Evolutionary conservation across 2,888 invertebrate genomes (phyloP).

Genomic region (Trachelus tabidus): DNA sequence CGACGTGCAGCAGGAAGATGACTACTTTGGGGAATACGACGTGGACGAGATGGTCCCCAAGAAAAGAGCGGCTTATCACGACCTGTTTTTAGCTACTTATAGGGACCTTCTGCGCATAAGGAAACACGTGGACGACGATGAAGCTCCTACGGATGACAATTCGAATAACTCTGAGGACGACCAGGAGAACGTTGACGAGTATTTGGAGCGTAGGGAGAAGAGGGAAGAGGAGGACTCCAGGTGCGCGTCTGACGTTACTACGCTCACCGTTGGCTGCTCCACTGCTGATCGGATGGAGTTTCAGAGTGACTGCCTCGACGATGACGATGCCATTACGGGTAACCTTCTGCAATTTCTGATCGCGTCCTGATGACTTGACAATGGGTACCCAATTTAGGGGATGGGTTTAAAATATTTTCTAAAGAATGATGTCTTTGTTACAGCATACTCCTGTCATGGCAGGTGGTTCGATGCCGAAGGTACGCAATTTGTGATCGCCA

Average conservation of each 20-base stretch:
- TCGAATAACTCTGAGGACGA: slow-evolving; percentile 22
- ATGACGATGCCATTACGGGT: slow-evolving; percentile 78
- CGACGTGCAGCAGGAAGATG: slow-evolving; percentile 46
- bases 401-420: not conserved
- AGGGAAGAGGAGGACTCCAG: slow-evolving; percentile 47
- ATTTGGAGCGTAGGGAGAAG: slow-evolving; percentile 34
- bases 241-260: slow-evolving; percentile 70
- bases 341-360: slow-evolving; percentile 42
- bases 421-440: slow-evolving; percentile 31
- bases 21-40: slow-evolving; percentile 56
- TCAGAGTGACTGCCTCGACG: slow-evolving; percentile 77
- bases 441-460: slow-evolving; percentile 91
- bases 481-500: slow-evolving; percentile 86
- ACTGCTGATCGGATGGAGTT: slow-evolving; percentile 84
- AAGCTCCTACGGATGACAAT: slow-evolving; percentile 34
- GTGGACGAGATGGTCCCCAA: slow-evolving; percentile 40
- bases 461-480: slow-evolving; percentile 84
- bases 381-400: not conserved
- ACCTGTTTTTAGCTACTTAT: slow-evolving; percentile 34
- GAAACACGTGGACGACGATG: slow-evolving; percentile 33
- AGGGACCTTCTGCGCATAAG: slow-evolving; percentile 47
- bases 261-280: slow-evolving; percentile 81
- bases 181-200: slow-evolving; percentile 20
- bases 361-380: not conserved
- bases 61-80: slow-evolving; percentile 35